These are phyloP conservation scores for Canis aureus DNA, from an alignment of 2,113 vertebrate genomes.

Conservation along the genomic window DNA sequence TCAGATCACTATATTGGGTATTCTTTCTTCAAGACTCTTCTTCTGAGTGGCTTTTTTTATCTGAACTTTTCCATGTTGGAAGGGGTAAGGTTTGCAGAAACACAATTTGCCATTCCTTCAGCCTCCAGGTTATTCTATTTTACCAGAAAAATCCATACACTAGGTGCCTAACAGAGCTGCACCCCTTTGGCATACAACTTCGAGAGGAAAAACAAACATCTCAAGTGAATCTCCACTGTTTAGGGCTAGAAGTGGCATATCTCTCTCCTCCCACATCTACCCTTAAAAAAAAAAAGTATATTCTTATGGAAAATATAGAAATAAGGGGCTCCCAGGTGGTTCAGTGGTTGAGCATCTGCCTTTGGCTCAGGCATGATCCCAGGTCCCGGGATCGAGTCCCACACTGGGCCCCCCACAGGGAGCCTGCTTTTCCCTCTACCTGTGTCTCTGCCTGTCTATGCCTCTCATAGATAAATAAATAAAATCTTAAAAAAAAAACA, in stretches of 20 bases:
- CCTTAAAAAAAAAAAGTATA: neutral
- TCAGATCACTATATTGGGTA: neutral
- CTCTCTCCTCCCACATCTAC: neutral
- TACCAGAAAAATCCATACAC: neutral
- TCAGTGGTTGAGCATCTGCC: too few species aligned
- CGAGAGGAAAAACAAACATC: neutral
- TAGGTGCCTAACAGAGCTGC: neutral
- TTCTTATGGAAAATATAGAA: neutral
- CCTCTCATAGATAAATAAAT: too few species aligned
- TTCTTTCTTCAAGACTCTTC: neutral
- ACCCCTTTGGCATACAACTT: neutral
- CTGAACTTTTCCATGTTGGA: neutral
- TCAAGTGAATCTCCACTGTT: neutral
- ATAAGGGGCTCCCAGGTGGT: too few species aligned
- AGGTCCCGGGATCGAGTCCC: too few species aligned
- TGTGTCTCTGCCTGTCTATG: too few species aligned
- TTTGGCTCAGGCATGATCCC: too few species aligned
- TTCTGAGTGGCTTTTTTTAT: neutral
- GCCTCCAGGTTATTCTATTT: neutral
- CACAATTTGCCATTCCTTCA: neutral
- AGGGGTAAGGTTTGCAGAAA: neutral
- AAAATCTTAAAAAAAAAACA: neutral
- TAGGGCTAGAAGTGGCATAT: neutral
- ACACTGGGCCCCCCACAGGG: too few species aligned
- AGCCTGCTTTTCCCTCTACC: too few species aligned